phyloP scores from a whole-genome alignment of 2,888 invertebrate genomes.

The Lycocerus yunnanus region DNA sequence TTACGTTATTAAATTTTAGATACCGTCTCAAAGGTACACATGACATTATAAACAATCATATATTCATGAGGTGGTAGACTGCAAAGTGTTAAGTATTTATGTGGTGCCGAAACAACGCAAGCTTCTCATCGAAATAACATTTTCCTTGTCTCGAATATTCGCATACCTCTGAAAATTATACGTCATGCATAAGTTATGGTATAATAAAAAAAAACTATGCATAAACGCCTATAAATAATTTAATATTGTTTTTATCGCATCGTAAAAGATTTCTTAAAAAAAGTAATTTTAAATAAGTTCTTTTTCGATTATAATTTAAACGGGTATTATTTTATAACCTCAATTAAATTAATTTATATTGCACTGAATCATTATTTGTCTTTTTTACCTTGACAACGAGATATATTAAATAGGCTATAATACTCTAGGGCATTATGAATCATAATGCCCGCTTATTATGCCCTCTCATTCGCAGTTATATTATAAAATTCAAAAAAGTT shows the following conservation, averaged over 20 bases:
- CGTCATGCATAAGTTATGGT: conserved; percentile 23
- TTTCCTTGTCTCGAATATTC: conserved; percentile 12
- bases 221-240: conserved; percentile 38
- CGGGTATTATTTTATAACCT: background rate
- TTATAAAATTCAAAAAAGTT: no score
- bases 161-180: conserved; percentile 24
- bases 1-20: conserved; percentile 35
- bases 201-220: conserved; percentile 39
- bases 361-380: no score
- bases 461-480: no score
- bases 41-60: conserved; percentile 43
- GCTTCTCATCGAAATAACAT: conserved; percentile 16
- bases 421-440: no score
- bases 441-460: no score
- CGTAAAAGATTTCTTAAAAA: conserved; percentile 24
- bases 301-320: background rate
- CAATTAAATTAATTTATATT: background rate
- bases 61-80: conserved; percentile 41
- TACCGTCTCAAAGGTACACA: conserved; percentile 36
- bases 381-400: no score
- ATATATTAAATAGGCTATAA: no score
- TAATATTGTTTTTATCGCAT: conserved; percentile 39
- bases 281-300: background rate
- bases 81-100: conserved; percentile 43
- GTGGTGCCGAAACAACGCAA: conserved; percentile 27